A percentile compares a stretch with the other conserved stretches of the same genome.
phyloP scores from a whole-genome alignment of 2,797 vertebrate genomes.

The Catharus ustulatus region DNA sequence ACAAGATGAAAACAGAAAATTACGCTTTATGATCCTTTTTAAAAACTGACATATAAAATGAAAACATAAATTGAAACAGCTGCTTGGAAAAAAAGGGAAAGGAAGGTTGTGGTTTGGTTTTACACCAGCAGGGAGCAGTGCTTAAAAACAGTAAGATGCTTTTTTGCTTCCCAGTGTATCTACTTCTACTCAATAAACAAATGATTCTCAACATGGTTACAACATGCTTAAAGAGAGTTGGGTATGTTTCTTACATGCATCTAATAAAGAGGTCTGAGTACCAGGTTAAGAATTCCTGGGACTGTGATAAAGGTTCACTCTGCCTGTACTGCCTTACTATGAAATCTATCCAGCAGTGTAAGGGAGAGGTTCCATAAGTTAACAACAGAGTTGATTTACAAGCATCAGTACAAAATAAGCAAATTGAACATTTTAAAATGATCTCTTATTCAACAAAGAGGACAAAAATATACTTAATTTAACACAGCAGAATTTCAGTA shows the following conservation, averaged over 20 bases:
- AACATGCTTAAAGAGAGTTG: accelerated
- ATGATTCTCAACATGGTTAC: background rate
- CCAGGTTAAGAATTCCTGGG: background rate
- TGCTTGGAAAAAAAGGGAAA: background rate
- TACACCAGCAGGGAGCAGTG: slow-evolving; percentile 46
- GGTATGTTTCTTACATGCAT: background rate
- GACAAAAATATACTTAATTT: background rate
- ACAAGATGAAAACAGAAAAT: background rate
- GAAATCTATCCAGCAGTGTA: background rate
- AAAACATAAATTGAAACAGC: background rate
- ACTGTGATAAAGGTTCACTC: background rate
- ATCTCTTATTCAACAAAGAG: background rate
- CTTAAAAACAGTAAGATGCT: background rate
- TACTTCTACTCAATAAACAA: background rate
- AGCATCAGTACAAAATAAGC: background rate
- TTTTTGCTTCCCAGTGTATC: background rate
- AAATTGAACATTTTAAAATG: background rate
- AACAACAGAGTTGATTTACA: background rate
- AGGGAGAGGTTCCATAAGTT: background rate
- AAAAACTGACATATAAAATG: background rate
- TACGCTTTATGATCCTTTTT: background rate
- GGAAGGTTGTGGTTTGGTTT: background rate
- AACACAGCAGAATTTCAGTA: background rate
- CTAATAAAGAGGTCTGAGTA: background rate
- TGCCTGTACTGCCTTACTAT: background rate